A percentile compares a stretch with the other conserved stretches of the same genome.
Evolutionary conservation across 2,113 vertebrate species (phyloP).

Genomic region (Corythornis madagascariensis): DNA sequence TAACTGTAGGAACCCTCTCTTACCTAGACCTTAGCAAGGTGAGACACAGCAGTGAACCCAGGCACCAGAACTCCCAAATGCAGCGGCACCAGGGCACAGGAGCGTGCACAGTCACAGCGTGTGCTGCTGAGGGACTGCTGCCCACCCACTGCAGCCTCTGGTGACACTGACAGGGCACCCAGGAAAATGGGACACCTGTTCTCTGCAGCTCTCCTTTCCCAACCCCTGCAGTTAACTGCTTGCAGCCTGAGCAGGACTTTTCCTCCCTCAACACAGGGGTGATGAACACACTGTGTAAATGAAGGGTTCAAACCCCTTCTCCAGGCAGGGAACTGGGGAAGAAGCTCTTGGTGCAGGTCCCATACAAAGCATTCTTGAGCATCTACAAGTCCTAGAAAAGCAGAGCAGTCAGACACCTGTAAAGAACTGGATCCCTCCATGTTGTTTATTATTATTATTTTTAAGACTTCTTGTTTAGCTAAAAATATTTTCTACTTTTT

Average conservation of each 20-base stretch:
- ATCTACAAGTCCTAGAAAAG: background rate
- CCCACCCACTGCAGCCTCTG: background rate
- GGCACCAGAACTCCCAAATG: background rate
- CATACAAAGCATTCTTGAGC: background rate
- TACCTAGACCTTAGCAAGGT: fast-evolving
- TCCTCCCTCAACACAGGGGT: fast-evolving
- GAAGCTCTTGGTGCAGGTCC: background rate
- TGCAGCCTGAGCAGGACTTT: background rate
- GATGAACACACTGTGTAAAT: background rate
- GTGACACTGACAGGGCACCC: background rate
- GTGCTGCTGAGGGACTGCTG: background rate
- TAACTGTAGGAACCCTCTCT: background rate
- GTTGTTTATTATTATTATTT: background rate
- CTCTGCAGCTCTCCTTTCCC: background rate
- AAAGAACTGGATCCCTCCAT: background rate
- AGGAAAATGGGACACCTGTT: background rate
- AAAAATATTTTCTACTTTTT: background rate
- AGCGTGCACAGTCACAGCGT: no score
- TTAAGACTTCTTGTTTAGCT: background rate
- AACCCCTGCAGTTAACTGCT: background rate
- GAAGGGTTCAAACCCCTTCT: background rate
- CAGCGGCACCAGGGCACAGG: fast-evolving
- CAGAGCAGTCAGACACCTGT: background rate
- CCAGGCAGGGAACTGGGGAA: background rate
- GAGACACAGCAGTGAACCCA: background rate